Evolutionary conservation across 2,797 vertebrate genomes (phyloP), one percentile per base, ranked within the genome.

Genomic region (Merluccius polli): DNA sequence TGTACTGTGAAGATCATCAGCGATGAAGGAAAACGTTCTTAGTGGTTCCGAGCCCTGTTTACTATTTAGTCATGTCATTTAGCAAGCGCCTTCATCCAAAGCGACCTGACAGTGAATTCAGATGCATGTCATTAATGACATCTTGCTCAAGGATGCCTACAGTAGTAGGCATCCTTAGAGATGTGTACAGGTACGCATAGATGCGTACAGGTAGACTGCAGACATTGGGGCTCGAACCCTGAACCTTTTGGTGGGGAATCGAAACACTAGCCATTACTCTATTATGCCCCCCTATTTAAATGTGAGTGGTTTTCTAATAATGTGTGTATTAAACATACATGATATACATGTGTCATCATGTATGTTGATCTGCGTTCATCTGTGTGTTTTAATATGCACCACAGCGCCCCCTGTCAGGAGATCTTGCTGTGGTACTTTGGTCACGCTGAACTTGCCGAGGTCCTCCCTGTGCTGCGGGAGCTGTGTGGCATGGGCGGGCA

Each of bases 371-470:
- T 35, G 16, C 21, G 7, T 32, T 35, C 13, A 35, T 65, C 8
- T 16, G 35, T 36, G 15, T 72, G 36, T n/a, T 16, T 24, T 41
- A 8, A 5, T 75, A 16, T 81, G 73, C 70, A 78, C 78, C 65
- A 74, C 85, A 99, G 98, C 32, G 90, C 92, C 77, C 91, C 87
- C 0, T 98, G 96, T 89, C 95, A 95, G 93, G 96, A 98, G 87
- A 94, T 97, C 75, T 78, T 99, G 84, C 85, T 95, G 70, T 98
- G 97, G 98, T 96, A 93, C 87, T 85, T 99, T 85, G 90, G 89
- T 80, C 94, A 95, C 73, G 74, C 90, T 0, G 94, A 95, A 71
- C 78, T 79, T 1, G 82, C 82, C 16, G 81, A 36, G 5, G 92
- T 94, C 0, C 82, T 97, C 68, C 69, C 85, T 0, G 81, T 83